Evolutionary conservation across 2,888 invertebrate genomes (phyloP), one percentile per base, ranked within the genome.

Genomic region (Meandrusa payeni): DNA sequence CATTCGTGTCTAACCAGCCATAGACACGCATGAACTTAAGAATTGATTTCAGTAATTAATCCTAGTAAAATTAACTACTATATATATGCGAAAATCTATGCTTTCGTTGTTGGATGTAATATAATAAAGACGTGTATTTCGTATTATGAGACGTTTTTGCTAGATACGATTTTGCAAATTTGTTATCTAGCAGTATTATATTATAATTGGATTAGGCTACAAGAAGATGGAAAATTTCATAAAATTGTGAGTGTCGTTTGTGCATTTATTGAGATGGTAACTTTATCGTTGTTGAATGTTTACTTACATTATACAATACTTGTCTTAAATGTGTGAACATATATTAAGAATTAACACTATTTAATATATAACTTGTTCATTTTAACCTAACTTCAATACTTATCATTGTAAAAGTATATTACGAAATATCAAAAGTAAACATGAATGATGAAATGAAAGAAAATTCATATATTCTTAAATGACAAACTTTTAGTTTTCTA

Each of bases 1-100:
- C 77, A 60, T 77, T 71, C 70, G 81, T 56, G 72, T 77, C 80
- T 82, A 81, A 77, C 85, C 85, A 83, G 86, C 83, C 81, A 80
- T 77, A 76, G 81, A 70, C 72, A 64, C 76, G 73, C 73, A 76
- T 58, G 79, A 65, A 70, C 11, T 22, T 36, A 24, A 24, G 11
- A 12, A 24, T 23, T 37, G 42, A 43, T 43, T 37, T 27, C 37
- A 38, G 24, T 37, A 19, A 37, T 42, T 42, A 31, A n/a, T 29
- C 20, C 26, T 43, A 43, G 20, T 73, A 26, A 45, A 41, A 27
- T 43, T 10, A 51, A 31, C 12, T 36, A 41, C 19, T 41, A 38
- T 50, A 47, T 46, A 54, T 67, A 59, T 59, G 71, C 71, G 61
- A 69, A 63, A 62, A 58, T 60, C 68, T 74, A 71, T 62, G 82